These are phyloP conservation scores for Ariolimax columbianus DNA, from an alignment of 2,888 invertebrate genomes.

Conservation along the genomic window DNA sequence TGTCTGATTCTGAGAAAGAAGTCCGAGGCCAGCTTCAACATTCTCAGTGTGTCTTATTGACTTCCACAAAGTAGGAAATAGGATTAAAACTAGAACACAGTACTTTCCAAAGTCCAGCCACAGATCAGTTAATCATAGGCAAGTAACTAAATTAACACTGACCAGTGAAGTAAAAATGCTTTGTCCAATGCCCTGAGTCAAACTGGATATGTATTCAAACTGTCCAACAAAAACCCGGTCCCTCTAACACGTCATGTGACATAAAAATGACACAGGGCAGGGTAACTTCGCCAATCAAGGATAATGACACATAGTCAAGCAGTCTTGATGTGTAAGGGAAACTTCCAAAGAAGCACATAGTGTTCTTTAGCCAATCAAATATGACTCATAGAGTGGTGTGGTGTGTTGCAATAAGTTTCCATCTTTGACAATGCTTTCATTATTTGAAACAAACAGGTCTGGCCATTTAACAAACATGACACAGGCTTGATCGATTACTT, in stretches of 20 bases:
- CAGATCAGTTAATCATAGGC: background rate
- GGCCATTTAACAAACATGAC: too few species aligned
- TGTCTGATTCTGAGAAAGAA: background rate
- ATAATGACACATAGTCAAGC: background rate
- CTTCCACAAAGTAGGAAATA: background rate
- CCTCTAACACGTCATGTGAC: background rate
- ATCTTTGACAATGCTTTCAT: too few species aligned
- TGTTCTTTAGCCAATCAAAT: too few species aligned
- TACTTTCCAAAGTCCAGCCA: background rate
- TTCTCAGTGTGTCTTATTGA: background rate
- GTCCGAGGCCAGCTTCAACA: background rate
- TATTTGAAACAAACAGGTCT: too few species aligned
- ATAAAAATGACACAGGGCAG: too few species aligned
- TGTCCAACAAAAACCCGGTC: background rate
- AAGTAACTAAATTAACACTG: background rate
- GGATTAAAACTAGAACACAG: background rate
- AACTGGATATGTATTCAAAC: constrained; percentile 18
- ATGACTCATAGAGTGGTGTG: too few species aligned
- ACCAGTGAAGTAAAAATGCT: background rate
- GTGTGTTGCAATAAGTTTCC: too few species aligned
- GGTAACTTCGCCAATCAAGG: background rate
- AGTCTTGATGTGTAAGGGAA: background rate
- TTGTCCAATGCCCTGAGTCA: constrained; percentile 8
- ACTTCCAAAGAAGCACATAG: too few species aligned
- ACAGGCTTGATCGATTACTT: too few species aligned